Base-by-base conservation (phyloP, 2,113 vertebrate genomes). In the Cottus gobio region DNA sequence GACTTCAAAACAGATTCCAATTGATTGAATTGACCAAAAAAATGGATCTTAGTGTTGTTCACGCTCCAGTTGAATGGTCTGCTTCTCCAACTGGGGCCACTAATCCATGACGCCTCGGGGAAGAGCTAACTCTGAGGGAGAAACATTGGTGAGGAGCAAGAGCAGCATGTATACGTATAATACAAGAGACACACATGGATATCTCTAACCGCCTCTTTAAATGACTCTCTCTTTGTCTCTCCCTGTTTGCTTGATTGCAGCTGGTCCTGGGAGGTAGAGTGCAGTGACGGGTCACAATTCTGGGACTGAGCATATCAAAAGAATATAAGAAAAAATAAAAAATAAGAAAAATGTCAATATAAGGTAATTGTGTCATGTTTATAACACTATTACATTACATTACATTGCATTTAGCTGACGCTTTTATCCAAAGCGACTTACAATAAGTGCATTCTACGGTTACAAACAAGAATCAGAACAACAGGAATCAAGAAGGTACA, bases 201-300 rank as follows among this genome's bases (percentile, higher is more conserved):
- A n/a, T n/a, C n/a, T n/a, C n/a, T n/a, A n/a, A n/a, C 39, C 48
- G 30, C 26, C n/a, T 76, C 26, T 52, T 15, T 36, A 9, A 16
- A 12, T 44, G 3, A 11, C 12, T n/a, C 1, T 58, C 34, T 30
- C 22, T 50, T 31, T 37, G 3, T 64, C 48, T 30, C 44, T 71
- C 56, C 34, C 30, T 26, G n/a, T 62, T 73, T 82, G 57, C 36
- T 88, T 80, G 77, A 80, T 74, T 88, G 79, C 65, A 50, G 44
- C 62, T 67, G 58, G 36, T 80, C 5, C 60, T 37, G 34, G 36
- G 65, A 71, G 65, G 20, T 62, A 62, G 37, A 72, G 36, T 58
- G 76, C 37, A 48, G 28, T 61, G 71, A 85, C 80, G 62, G 77
- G 73, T 72, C 81, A 82, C 30, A 54, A 72, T 56, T n/a, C n/a